phyloP scores from a whole-genome alignment of 23 tunicate genomes.

The Trididemnum clinides region DNA sequence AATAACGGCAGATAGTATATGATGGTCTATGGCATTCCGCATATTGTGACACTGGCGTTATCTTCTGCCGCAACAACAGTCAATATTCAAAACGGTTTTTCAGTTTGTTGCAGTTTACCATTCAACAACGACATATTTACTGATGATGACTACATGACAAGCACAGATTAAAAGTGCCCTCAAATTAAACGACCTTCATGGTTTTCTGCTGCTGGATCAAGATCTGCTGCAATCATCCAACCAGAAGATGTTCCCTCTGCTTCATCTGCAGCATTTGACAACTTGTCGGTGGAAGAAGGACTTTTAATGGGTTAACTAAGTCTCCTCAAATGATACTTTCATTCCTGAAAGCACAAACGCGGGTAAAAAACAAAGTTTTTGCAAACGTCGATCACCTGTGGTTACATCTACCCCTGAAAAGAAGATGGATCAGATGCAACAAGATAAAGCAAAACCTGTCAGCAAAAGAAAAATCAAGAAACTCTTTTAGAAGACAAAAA shows the following conservation, averaged over 20 bases:
- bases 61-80: constrained; percentile 14
- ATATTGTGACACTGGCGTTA: not conserved
- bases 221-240: not conserved
- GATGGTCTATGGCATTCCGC: not conserved
- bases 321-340: constrained; percentile 6
- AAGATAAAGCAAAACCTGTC: too few relatives aligned
- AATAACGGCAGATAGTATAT: not conserved
- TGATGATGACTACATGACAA: constrained; percentile 6
- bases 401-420: constrained; percentile 20
- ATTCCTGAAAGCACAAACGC: constrained; percentile 1
- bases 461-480: too few relatives aligned
- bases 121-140: not conserved
- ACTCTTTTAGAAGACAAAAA: too few relatives aligned
- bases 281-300: not conserved
- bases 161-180: not conserved
- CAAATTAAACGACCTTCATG: not conserved
- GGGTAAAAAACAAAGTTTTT: constrained; percentile 1
- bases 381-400: constrained; percentile 4
- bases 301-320: not conserved
- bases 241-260: not conserved
- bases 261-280: not conserved
- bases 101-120: constrained; percentile 6
- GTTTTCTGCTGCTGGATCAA: not conserved
- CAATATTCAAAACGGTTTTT: constrained; percentile 3
- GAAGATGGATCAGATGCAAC: too few relatives aligned